phyloP scores from a whole-genome alignment of 2,888 invertebrate species.

The Agonopterix alstromeriana region DNA sequence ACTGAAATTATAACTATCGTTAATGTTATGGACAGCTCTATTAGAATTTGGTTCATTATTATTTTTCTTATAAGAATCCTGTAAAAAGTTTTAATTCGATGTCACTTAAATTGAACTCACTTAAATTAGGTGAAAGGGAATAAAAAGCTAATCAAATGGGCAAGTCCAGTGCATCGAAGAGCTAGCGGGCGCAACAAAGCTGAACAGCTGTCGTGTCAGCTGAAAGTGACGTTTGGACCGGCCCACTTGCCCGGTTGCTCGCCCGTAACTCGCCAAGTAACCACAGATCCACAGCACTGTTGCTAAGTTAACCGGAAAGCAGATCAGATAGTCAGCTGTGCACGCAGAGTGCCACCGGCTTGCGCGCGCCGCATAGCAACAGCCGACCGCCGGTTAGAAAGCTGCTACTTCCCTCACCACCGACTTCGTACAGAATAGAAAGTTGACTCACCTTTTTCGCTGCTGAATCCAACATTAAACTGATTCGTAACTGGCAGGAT shows the following conservation, averaged over 20 bases:
- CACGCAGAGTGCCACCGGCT: constrained; percentile 11
- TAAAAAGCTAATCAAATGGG: constrained; percentile 17
- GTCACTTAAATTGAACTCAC: too few species aligned
- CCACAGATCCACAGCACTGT: neutral
- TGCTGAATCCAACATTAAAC: constrained; percentile 85
- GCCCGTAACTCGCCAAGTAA: neutral
- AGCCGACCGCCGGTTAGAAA: constrained; percentile 60
- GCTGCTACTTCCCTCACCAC: constrained; percentile 50
- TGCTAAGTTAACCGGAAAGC: neutral
- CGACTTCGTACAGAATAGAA: constrained; percentile 46
- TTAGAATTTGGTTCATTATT: too few species aligned
- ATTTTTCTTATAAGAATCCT: too few species aligned
- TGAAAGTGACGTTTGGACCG: constrained; percentile 31
- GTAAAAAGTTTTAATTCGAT: too few species aligned
- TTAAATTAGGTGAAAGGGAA: constrained; percentile 5
- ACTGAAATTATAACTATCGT: too few species aligned
- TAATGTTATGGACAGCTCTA: neutral
- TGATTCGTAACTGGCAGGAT: constrained; percentile 86
- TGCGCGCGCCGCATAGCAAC: constrained; percentile 72
- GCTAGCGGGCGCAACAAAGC: constrained; percentile 39
- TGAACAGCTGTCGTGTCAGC: constrained; percentile 62
- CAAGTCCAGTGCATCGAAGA: constrained; percentile 25
- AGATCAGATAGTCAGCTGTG: constrained; percentile 1
- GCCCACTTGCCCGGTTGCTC: constrained; percentile 1
- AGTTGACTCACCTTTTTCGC: constrained; percentile 82